Percentiles rank a stretch among this genome's conserved stretches.
Evolutionary conservation across 2,113 vertebrate genomes (phyloP).

Genomic region (Xiphophorus hellerii): DNA sequence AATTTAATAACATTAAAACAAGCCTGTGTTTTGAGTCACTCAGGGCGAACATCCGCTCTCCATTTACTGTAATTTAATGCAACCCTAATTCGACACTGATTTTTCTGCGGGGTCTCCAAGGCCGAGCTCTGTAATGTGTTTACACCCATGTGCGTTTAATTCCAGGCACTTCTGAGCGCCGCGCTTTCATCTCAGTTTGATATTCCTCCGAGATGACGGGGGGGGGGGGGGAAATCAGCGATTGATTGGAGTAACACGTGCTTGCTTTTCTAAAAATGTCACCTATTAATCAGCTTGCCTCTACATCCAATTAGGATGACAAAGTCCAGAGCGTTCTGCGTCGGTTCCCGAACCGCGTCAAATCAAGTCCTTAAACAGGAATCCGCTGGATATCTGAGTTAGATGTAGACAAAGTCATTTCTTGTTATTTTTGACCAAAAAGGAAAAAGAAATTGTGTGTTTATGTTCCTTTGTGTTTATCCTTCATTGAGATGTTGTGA

Average conservation of each 20-base stretch:
- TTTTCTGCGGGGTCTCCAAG: not conserved
- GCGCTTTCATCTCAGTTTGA: constrained; percentile 1
- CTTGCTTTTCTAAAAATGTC: not conserved
- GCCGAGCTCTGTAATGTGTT: constrained; percentile 18
- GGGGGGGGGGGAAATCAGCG: not conserved
- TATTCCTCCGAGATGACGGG: constrained; percentile 8
- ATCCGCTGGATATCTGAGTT: not conserved
- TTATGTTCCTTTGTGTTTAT: not conserved
- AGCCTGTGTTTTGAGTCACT: not conserved
- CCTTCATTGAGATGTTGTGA: not conserved
- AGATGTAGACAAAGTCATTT: not conserved
- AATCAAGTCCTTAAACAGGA: constrained; percentile 3
- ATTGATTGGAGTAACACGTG: not conserved
- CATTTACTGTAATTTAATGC: constrained; percentile 13
- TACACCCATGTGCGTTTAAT: constrained; percentile 9
- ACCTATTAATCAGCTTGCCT: constrained; percentile 11
- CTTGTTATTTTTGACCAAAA: not conserved
- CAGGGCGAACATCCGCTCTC: constrained; percentile 1
- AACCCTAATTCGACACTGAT: constrained; percentile 11
- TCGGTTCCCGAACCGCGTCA: constrained; percentile 1
- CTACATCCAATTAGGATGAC: constrained; percentile 16
- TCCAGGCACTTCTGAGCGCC: not conserved
- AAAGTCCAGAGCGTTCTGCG: not conserved
- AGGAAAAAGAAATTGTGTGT: not conserved
- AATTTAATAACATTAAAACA: not conserved